Evolutionary conservation across 2,113 vertebrate species (phyloP).

Genomic region (Sylvilagus bachmani): DNA sequence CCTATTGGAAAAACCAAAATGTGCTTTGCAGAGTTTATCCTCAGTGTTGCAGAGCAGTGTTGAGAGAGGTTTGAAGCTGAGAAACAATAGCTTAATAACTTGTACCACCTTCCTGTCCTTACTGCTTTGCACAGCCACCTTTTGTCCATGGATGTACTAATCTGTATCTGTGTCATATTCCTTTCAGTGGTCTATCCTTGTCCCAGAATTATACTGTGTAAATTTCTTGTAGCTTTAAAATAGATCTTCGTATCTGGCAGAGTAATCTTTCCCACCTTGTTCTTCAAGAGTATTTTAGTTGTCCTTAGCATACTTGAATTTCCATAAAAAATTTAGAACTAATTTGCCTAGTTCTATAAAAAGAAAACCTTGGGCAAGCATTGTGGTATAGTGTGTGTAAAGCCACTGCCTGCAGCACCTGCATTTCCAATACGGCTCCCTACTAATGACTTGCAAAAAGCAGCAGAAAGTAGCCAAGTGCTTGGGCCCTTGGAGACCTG

Average conservation of each 20-base stretch:
- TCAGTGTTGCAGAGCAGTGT: background rate
- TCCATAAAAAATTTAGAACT: slow-evolving; percentile 27
- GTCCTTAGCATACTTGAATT: slow-evolving; percentile 16
- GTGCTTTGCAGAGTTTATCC: background rate
- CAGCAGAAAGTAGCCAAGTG: too few relatives aligned
- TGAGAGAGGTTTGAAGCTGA: slow-evolving; percentile 11
- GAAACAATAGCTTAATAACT: background rate
- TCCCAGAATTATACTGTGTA: background rate
- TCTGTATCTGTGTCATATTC: slow-evolving; percentile 37
- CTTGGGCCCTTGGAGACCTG: too few relatives aligned
- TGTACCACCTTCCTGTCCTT: background rate
- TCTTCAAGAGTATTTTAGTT: slow-evolving; percentile 24
- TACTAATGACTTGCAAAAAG: too few relatives aligned
- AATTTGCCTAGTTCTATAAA: slow-evolving; percentile 20
- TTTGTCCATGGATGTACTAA: background rate
- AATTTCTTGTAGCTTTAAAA: slow-evolving; percentile 30
- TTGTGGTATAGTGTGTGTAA: too few relatives aligned
- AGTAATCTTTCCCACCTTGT: background rate
- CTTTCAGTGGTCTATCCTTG: slow-evolving; percentile 27
- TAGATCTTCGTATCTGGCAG: slow-evolving; percentile 4
- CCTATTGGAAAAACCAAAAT: slow-evolving; percentile 49
- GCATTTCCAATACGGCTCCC: too few relatives aligned
- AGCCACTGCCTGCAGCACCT: too few relatives aligned
- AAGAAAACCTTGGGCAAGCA: background rate
- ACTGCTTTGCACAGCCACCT: background rate